phyloP scores from a whole-genome alignment of 2,113 vertebrate genomes.

The Conger conger region DNA sequence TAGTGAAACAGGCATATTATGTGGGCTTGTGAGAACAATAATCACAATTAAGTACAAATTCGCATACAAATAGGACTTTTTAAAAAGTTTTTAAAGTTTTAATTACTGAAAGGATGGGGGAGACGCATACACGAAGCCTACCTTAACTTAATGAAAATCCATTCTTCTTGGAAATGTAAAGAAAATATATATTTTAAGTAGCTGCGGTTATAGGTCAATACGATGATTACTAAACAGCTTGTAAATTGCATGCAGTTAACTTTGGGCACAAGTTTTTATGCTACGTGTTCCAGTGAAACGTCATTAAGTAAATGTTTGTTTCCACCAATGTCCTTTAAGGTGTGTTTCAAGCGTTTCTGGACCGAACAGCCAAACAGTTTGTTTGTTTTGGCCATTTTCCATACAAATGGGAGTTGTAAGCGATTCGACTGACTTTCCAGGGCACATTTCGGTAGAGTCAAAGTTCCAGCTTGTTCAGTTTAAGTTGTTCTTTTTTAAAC shows the following conservation, averaged over 20 bases:
- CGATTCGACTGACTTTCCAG: neutral
- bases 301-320: conserved; percentile 49
- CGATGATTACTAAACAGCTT: neutral
- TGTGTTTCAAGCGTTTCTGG: conserved; percentile 40
- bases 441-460: neutral
- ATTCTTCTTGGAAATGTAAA: neutral
- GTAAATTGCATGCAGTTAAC: neutral
- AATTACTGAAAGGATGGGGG: neutral
- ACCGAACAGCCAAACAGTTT: conserved; percentile 25
- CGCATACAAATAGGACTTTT: too few species aligned
- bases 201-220: neutral
- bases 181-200: neutral
- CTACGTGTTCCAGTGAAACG: conserved; percentile 43
- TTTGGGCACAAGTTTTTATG: neutral
- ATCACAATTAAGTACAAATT: neutral
- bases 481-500: too few species aligned
- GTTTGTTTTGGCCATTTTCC: conserved; percentile 57
- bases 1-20: neutral
- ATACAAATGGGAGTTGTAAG: neutral
- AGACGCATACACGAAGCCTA: neutral
- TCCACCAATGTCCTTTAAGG: conserved; percentile 46
- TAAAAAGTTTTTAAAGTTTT: too few species aligned
- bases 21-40: neutral
- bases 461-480: neutral
- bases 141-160: neutral